Percentiles rank a stretch among this genome's conserved stretches.
Conservation (phyloP, 2,888 invertebrate genomes). For the Halictus quadricinctus region DNA sequence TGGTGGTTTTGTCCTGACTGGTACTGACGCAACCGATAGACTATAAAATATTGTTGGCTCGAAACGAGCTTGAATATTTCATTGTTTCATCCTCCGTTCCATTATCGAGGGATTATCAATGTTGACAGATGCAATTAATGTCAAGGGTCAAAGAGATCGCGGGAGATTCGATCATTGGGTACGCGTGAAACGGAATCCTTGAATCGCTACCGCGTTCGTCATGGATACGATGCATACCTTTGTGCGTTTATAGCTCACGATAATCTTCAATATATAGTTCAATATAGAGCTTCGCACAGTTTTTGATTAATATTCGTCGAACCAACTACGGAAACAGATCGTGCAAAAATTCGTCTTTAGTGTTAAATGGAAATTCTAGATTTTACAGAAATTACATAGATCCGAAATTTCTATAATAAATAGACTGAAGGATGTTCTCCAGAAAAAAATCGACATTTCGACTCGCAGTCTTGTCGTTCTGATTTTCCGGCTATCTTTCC, state of each 20-base stretch:
- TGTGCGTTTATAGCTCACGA: neutral
- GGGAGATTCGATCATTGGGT: neutral
- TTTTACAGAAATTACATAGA: too few species aligned
- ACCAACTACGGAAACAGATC: too few species aligned
- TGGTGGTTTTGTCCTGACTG: too few species aligned
- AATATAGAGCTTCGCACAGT: too few species aligned
- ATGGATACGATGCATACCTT: neutral
- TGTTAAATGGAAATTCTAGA: too few species aligned
- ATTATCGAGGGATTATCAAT: neutral
- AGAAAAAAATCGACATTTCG: neutral
- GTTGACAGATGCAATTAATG: neutral
- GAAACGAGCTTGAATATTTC: neutral
- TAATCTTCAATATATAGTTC: neutral
- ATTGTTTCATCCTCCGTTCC: neutral
- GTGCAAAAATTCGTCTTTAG: too few species aligned
- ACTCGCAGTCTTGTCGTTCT: neutral
- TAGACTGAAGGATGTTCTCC: neutral
- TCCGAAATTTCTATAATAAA: too few species aligned
- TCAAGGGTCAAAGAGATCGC: neutral
- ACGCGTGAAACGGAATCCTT: neutral
- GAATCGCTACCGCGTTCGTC: neutral
- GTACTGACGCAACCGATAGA: too few species aligned
- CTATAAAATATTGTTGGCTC: too few species aligned
- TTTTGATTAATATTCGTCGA: too few species aligned
- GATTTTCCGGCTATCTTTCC: neutral